A percentile compares a stretch with the other conserved stretches of the same genome.
Conservation (phyloP, 2,797 vertebrate genomes). For the Macropodus opercularis region DNA sequence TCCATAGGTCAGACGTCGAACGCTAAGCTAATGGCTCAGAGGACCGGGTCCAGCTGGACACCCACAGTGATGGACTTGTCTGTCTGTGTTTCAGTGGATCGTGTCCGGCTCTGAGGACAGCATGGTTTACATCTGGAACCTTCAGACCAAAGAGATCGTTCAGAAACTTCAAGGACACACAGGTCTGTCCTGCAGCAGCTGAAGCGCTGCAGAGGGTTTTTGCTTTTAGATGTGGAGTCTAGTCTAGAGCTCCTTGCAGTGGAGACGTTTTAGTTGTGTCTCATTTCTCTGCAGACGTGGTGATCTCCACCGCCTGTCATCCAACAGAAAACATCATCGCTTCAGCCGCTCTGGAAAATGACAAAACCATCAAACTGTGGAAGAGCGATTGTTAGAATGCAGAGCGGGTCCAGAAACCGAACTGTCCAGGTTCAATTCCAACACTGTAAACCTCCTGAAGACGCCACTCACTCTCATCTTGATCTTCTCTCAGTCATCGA, state of each 20-base stretch:
- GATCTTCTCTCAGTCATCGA: neutral
- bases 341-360: conserved; percentile 91
- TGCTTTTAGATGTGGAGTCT: neutral
- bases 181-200: conserved; percentile 67
- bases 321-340: conserved; percentile 95
- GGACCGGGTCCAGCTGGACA: no score
- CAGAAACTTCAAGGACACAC: conserved; percentile 90
- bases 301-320: conserved; percentile 93
- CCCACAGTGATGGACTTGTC: no score
- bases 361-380: conserved; percentile 97
- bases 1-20: neutral
- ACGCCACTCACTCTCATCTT: neutral
- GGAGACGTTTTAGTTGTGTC: neutral
- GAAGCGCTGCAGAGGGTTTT: neutral
- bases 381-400: conserved; percentile 89
- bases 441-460: neutral
- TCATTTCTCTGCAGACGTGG: conserved; percentile 81
- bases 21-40: no score
- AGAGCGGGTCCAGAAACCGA: neutral
- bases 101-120: conserved; percentile 90
- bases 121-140: conserved; percentile 90
- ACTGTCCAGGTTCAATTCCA: neutral
- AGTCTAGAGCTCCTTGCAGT: neutral
- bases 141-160: conserved; percentile 90
- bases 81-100: conserved; percentile 80